Percentiles rank a stretch among this genome's conserved stretches.
Conservation (phyloP, 2,113 vertebrate genomes). For the Mellivora capensis region DNA sequence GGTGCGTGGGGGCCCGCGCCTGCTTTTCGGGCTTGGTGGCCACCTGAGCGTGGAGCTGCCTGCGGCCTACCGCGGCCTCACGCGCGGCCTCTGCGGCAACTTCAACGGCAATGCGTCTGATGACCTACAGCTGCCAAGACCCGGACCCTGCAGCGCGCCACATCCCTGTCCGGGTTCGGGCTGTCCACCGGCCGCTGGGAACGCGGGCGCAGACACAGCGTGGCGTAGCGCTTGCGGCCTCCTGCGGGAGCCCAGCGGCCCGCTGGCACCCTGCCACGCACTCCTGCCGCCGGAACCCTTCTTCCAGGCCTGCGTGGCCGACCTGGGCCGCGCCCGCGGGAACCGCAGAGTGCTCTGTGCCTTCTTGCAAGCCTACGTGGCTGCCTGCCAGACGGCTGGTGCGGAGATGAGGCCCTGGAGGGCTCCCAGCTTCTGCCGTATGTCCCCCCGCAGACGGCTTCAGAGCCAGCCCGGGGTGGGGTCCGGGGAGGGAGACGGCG, state of each 20-base stretch:
- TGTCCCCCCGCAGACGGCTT: conserved; percentile 36
- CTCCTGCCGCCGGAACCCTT: conserved; percentile 77
- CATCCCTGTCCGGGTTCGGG: conserved; percentile 17
- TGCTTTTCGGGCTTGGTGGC: conserved; percentile 64
- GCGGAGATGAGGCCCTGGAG: conserved; percentile 79
- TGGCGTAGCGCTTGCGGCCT: conserved; percentile 72
- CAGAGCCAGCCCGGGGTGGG: background rate
- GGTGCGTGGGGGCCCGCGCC: conserved; percentile 67
- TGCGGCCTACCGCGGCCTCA: conserved; percentile 63
- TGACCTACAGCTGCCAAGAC: conserved; percentile 73
- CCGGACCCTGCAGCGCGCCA: conserved; percentile 48
- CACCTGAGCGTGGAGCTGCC: conserved; percentile 66
- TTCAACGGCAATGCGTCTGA: conserved; percentile 79
- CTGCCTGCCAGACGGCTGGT: conserved; percentile 77
- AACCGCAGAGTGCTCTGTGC: conserved; percentile 73
- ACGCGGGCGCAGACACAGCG: conserved; percentile 44
- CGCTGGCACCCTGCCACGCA: conserved; percentile 79
- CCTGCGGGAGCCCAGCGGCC: conserved; percentile 56
- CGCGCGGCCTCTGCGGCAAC: conserved; percentile 81
- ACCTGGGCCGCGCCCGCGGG: conserved; percentile 78
- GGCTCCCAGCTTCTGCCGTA: conserved; percentile 73
- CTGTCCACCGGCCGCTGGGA: conserved; percentile 59
- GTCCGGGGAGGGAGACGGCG: too few species aligned
- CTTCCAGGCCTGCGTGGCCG: conserved; percentile 78
- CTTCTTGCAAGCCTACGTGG: conserved; percentile 77